A percentile compares a stretch with the other conserved stretches of the same genome.
Conservation (phyloP, 2,797 vertebrate genomes). For the Thripadectes ignobilis region DNA sequence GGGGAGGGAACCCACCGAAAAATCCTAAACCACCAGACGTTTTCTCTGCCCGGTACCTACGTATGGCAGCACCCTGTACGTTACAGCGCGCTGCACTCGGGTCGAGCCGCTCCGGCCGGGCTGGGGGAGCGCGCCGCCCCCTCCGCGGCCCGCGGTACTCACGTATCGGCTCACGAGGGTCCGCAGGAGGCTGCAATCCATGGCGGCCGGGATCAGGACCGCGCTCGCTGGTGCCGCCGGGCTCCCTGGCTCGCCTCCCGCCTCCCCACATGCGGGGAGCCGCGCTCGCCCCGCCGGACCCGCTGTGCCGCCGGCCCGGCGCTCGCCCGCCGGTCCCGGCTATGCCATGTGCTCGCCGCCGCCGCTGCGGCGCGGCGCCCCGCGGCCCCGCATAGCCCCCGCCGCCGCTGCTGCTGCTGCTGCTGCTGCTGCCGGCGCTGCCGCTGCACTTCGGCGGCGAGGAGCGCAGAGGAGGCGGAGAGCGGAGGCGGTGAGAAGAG, state of each 20-base stretch:
- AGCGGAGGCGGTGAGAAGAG: too few species aligned
- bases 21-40: background rate
- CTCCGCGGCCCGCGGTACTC: slow-evolving; percentile 72
- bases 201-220: slow-evolving; percentile 74
- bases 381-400: background rate
- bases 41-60: background rate
- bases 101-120: background rate
- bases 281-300: background rate
- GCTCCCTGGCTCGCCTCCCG: slow-evolving; percentile 8
- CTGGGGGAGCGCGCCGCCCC: background rate
- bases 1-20: accelerated
- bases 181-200: slow-evolving; percentile 90
- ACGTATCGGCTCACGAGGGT: slow-evolving; percentile 94
- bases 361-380: background rate
- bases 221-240: slow-evolving; percentile 17
- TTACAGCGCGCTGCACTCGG: background rate
- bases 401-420: accelerated
- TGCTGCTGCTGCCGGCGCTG: too few species aligned
- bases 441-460: background rate
- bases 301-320: background rate
- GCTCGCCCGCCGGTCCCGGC: background rate
- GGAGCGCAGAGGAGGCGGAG: background rate
- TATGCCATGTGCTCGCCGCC: slow-evolving; percentile 39
- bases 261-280: slow-evolving; percentile 42
- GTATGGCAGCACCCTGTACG: accelerated